Conservation (phyloP, 1,140 invertebrate genomes). For the Heterodera carotae region DNA sequence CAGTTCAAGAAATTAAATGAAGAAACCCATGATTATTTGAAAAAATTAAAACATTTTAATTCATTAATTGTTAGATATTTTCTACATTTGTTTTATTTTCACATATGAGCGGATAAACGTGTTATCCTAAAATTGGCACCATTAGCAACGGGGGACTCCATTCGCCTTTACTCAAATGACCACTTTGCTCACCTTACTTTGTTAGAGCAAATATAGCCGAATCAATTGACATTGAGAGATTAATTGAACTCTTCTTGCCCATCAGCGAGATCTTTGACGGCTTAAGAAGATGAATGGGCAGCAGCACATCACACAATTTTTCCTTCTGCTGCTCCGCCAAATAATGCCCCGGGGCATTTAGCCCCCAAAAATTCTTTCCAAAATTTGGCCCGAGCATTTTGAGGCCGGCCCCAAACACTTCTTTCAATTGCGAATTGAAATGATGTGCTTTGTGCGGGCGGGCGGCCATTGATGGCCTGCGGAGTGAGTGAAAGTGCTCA, state of each 20-base stretch:
- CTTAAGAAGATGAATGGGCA: slow-evolving; percentile 1
- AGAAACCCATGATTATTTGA: too few relatives aligned
- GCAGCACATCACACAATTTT: not conserved
- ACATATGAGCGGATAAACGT: too few relatives aligned
- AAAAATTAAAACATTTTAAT: too few relatives aligned
- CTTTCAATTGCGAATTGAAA: slow-evolving; percentile 2
- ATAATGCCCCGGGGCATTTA: slow-evolving; percentile 1
- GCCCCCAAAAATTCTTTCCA: not conserved
- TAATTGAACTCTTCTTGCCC: not conserved
- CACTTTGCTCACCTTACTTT: not conserved
- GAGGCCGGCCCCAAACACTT: not conserved
- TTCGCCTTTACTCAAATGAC: too few relatives aligned
- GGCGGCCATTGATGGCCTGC: too few relatives aligned
- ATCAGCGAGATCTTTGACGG: not conserved
- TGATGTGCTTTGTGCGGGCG: not conserved
- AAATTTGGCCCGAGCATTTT: slow-evolving; percentile 1
- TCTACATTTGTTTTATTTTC: too few relatives aligned
- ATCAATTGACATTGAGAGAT: not conserved
- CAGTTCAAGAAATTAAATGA: too few relatives aligned
- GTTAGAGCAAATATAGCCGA: not conserved
- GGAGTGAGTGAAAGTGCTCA: not conserved
- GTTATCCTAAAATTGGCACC: too few relatives aligned
- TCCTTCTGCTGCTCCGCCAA: not conserved
- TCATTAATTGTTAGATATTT: too few relatives aligned
- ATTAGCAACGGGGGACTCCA: too few relatives aligned